Evolutionary conservation across 2,113 vertebrate species (phyloP), one percentile per base, ranked within the genome.

Genomic region (Channa argus): DNA sequence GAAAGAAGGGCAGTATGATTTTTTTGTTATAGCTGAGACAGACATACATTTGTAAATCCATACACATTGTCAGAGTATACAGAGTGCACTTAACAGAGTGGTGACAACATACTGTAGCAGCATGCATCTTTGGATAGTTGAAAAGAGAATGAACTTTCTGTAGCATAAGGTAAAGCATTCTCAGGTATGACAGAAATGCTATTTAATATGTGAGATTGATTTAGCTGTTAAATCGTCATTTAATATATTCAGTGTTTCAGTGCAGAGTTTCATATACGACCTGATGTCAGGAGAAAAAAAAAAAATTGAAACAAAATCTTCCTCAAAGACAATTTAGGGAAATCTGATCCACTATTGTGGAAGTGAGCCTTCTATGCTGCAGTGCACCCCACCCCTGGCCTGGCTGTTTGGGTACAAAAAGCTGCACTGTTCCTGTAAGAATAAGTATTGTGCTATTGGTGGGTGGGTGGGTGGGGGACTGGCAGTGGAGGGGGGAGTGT

Each of bases 401-500:
- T 81, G 74, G 45, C 82, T 84, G 80, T 66, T 76, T 76, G 80
- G 71, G 76, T 86, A 79, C 73, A 80, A 88, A 89, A 84, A 86
- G 85, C 82, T 61, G 87, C 83, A 89, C 88, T 87, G 78, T 84
- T 90, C 86, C 78, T 87, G 74, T 82, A 86, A 88, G 86, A 90
- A 85, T 86, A 77, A 90, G 87, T 86, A 91, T 91, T 92, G 90
- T 91, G 87, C 79, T 79, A 79, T 77, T 62, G 77, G 74, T 62
- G 77, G 74, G 84, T 33, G 77, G 74, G 84, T 33, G 65, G 51
- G 71, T 51, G 45, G 69, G 70, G 24, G 58, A 46, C 51, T 63
- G 61, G 66, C 71, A 45, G 56, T 36, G 55, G 11, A 67, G 44
- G 75, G 38, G 53, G 56, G 60, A 33, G 41, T 14, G 15, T 77